A percentile compares a stretch with the other conserved stretches of the same genome.
phyloP scores from a whole-genome alignment of 53 echinoderm and acorn worm genomes.

The Zoroaster sp. region DNA sequence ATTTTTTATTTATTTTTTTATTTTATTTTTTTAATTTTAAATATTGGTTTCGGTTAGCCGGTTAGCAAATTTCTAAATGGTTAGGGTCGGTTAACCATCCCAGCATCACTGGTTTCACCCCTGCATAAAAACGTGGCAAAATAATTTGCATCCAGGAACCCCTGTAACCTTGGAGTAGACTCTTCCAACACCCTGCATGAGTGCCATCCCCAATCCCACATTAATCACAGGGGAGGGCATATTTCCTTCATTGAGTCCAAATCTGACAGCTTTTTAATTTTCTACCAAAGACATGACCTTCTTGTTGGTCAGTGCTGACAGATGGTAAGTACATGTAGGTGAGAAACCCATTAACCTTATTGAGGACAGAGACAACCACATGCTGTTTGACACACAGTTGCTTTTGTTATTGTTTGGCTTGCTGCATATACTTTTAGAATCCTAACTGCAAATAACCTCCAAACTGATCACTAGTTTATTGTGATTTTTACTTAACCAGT shows the following conservation, averaged over 20 bases:
- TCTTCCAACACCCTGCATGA: neutral
- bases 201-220: neutral
- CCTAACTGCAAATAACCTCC: too few relatives aligned
- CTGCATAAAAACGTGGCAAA: too few relatives aligned
- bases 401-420: neutral
- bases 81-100: too few relatives aligned
- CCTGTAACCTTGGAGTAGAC: neutral
- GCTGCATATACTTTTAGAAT: too few relatives aligned
- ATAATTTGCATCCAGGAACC: too few relatives aligned
- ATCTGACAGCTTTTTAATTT: neutral
- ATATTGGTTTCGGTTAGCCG: too few relatives aligned
- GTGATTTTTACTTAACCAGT: too few relatives aligned
- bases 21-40: too few relatives aligned
- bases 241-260: conserved; percentile 6
- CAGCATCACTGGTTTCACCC: too few relatives aligned
- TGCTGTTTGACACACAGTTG: neutral
- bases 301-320: neutral
- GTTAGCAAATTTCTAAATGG: too few relatives aligned
- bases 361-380: neutral
- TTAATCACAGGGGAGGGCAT: conserved; percentile 15
- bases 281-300: neutral
- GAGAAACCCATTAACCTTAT: neutral
- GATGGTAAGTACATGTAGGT: neutral
- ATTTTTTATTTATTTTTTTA: too few relatives aligned
- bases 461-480: too few relatives aligned